Base-by-base conservation (phyloP, 2,888 invertebrate genomes). In the Lucinisca nassula region DNA sequence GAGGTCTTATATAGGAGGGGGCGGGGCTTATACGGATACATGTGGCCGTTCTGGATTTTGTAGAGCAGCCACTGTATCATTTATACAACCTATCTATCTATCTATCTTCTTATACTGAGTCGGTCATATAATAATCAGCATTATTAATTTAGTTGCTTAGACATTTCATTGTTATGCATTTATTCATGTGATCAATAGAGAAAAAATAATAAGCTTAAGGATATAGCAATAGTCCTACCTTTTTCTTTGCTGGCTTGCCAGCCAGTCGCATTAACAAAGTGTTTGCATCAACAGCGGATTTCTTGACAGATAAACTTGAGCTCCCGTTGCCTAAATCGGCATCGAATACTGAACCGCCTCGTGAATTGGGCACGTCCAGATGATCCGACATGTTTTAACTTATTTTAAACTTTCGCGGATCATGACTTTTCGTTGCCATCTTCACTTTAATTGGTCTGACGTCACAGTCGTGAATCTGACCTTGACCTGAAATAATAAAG, bases 251-350 rank as follows among this genome's bases (percentile, higher is more conserved):
- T 58, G 58, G 58, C 37, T 82, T 67, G 21, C 45, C 88, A 30
- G 88, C 81, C 14, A 85, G 73, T 40, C 85, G 51, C 77, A 86
- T 38, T 37, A 89, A 76, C 14, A 86, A 76, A 2, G 72, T 32
- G 32, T 40, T 51, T 8, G 82, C 51, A 77, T 90, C 87, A 72
- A 85, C 76, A 67, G 49, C 30, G n/a, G 74, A 61, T 37, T 8
- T 14, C 21, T 21, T 38, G 10, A 55, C 45, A 49, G 49, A 38
- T 51, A 79, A 51, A 61, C 21, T 78, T 8, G 27, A 14, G 38
- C 32, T 32, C 27, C 6, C 24, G 14, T 8, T 17, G 58, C 37
- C 55, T 37, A 40, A 37, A 55, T 75, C 45, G 45, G 45, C 10
- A 45, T 45, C 45, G 10, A 12, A 17, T 17, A 45, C 45, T 45